Conservation (phyloP, 2,888 invertebrate genomes). For the Nowickia ferox region DNA sequence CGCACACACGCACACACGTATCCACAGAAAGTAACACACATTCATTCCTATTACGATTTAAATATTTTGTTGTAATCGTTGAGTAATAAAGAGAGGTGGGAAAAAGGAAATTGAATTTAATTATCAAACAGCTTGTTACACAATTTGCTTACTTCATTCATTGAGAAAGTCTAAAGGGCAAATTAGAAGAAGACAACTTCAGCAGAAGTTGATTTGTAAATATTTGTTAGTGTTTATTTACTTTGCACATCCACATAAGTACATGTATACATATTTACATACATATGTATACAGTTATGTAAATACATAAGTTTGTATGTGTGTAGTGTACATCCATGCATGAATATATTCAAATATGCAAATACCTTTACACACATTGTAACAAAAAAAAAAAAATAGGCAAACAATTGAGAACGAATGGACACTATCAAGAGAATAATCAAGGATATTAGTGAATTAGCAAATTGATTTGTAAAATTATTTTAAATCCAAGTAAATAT, state of each 20-base stretch:
- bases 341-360: background rate
- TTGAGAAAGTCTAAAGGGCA: slow-evolving; percentile 50
- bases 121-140: background rate
- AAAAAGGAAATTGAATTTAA: background rate
- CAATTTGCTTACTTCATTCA: slow-evolving; percentile 10
- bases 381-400: slow-evolving; percentile 5
- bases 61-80: background rate
- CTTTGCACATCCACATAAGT: slow-evolving; percentile 4
- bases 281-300: background rate
- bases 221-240: slow-evolving; percentile 44
- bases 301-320: background rate
- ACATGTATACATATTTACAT: slow-evolving; percentile 4
- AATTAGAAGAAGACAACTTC: slow-evolving; percentile 41
- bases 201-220: slow-evolving; percentile 50
- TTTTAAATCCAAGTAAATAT: slow-evolving; percentile 62
- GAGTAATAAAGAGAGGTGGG: background rate
- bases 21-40: background rate
- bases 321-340: background rate
- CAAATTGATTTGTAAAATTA: slow-evolving; percentile 68
- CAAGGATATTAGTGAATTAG: slow-evolving; percentile 61
- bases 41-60: background rate
- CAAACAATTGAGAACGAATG: slow-evolving; percentile 39
- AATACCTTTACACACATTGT: background rate
- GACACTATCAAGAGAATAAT: slow-evolving; percentile 67
- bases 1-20: background rate